Conservation (phyloP, 2,113 vertebrate species). For the Haliaeetus leucogaster region DNA sequence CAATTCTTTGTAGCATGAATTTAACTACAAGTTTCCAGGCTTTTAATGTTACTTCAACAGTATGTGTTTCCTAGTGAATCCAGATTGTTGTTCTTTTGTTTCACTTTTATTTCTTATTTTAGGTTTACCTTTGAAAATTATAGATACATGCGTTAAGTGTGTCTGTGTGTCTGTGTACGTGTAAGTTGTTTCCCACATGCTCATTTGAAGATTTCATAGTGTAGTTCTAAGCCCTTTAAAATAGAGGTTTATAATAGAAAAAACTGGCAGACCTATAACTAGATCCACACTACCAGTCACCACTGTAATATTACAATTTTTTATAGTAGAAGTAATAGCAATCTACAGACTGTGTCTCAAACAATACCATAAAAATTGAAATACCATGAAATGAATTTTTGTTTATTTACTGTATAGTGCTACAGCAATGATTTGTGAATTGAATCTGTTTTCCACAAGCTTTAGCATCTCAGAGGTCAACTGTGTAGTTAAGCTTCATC, state of each 20-base stretch:
- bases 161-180: neutral
- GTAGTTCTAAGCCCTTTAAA: neutral
- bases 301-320: neutral
- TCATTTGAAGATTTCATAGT: neutral
- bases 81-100: neutral
- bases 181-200: neutral
- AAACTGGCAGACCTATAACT: slow-evolving; percentile 12
- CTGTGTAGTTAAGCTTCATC: neutral
- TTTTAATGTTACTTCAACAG: neutral
- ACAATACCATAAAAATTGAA: slow-evolving; percentile 40
- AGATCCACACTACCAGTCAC: neutral
- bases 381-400: slow-evolving; percentile 59
- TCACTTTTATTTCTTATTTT: neutral
- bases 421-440: neutral
- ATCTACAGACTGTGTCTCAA: neutral
- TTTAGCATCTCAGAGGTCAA: neutral
- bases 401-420: slow-evolving; percentile 13
- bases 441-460: neutral
- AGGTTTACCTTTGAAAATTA: neutral
- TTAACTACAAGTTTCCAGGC: neutral
- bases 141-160: neutral
- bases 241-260: neutral
- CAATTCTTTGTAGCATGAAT: neutral
- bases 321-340: slow-evolving; percentile 15
- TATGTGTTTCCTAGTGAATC: neutral